A percentile compares a stretch with the other conserved stretches of the same genome.
Conservation (phyloP, 2,888 invertebrate genomes). For the Cactoblastis cactorum region DNA sequence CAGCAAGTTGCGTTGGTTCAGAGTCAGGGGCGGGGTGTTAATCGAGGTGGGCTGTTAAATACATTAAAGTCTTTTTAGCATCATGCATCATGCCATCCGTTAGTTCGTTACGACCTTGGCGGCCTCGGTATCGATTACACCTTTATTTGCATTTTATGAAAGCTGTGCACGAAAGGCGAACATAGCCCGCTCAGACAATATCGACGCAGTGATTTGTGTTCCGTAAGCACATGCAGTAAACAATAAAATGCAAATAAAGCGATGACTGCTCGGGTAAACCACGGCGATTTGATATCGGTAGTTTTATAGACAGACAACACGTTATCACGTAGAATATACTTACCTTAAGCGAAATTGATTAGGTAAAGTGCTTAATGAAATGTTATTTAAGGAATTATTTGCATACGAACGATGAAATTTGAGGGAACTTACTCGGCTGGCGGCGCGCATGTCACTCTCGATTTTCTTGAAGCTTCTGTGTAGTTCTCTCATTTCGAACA, state of each 20-base stretch:
- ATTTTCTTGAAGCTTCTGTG: constrained; percentile 87
- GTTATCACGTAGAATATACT: constrained; percentile 31
- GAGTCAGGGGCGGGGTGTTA: constrained; percentile 77
- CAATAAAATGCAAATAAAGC: constrained; percentile 79
- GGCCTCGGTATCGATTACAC: constrained; percentile 44
- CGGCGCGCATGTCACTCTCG: constrained; percentile 77
- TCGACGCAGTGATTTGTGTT: constrained; percentile 57
- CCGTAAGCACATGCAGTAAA: constrained; percentile 74
- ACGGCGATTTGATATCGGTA: constrained; percentile 48
- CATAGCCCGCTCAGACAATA: constrained; percentile 39
- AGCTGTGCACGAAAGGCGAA: constrained; percentile 70
- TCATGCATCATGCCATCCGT: constrained; percentile 70
- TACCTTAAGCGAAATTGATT: constrained; percentile 17
- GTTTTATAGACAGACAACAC: constrained; percentile 45
- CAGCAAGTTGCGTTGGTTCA: constrained; percentile 79
- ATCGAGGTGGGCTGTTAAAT: constrained; percentile 78
- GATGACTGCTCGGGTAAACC: constrained; percentile 53
- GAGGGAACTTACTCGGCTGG: constrained; percentile 61
- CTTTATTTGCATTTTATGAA: constrained; percentile 78
- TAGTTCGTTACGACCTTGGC: constrained; percentile 44
- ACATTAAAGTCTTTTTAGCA: constrained; percentile 66
- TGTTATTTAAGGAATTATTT: constrained; percentile 10
- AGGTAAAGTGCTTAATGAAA: constrained; percentile 6
- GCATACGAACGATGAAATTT: constrained; percentile 13
- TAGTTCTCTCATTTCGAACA: constrained; percentile 87